These are phyloP conservation scores for Drosophila ercepeae DNA, from an alignment of 1,140 invertebrate genomes.

Conservation along the genomic window DNA sequence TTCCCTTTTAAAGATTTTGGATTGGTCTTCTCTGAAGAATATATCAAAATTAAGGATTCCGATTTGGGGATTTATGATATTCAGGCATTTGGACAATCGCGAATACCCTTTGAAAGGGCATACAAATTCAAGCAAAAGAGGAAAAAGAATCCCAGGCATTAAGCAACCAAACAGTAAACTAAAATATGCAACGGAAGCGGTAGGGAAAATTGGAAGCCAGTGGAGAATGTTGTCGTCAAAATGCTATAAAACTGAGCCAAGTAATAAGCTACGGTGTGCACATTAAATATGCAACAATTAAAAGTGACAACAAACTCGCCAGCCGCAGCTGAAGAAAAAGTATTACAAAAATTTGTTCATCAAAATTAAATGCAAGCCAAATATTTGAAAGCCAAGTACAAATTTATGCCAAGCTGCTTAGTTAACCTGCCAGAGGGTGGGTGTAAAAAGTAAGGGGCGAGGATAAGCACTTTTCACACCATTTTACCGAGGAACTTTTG, in stretches of 20 bases:
- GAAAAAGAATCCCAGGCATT: conserved; percentile 31
- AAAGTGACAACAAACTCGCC: conserved; percentile 62
- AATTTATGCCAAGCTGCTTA: conserved; percentile 56
- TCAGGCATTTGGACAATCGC: too few species aligned
- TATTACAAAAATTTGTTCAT: conserved; percentile 58
- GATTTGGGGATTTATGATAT: too few species aligned
- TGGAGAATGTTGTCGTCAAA: conserved; percentile 52
- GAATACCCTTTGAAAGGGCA: too few species aligned
- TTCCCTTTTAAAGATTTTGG: too few species aligned
- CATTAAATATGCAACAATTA: conserved; percentile 80
- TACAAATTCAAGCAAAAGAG: neutral
- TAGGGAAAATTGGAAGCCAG: conserved; percentile 42
- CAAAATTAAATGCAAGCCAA: conserved; percentile 56
- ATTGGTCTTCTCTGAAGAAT: too few species aligned
- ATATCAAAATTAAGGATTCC: too few species aligned
- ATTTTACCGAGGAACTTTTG: conserved; percentile 50
- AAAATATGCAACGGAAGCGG: conserved; percentile 67
- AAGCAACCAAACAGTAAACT: conserved; percentile 55
- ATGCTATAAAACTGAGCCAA: conserved; percentile 58
- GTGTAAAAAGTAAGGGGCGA: neutral
- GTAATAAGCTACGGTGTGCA: conserved; percentile 52
- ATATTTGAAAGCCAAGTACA: conserved; percentile 61
- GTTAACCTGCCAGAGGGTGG: neutral
- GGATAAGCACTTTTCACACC: conserved; percentile 52
- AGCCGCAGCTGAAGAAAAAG: conserved; percentile 23